Percentiles rank a stretch among this genome's conserved stretches.
Conservation (phyloP, 2,797 vertebrate genomes). For the Anas georgica region DNA sequence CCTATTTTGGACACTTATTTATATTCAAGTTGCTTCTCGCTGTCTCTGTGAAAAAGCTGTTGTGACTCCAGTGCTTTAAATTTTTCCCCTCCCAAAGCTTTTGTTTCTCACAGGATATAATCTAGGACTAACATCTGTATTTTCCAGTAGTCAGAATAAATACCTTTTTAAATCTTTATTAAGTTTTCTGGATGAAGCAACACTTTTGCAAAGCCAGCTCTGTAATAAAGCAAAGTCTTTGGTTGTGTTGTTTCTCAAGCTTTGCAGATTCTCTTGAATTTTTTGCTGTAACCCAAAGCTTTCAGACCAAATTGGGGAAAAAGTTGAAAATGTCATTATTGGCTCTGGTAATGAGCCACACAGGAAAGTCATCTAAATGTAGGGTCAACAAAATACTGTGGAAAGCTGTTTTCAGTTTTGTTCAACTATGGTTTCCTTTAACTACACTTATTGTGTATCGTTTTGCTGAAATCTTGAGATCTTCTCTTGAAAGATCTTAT, state of each 20-base stretch:
- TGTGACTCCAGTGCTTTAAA: constrained; percentile 17
- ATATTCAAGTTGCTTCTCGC: constrained; percentile 78
- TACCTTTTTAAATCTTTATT: neutral
- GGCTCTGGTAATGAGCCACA: neutral
- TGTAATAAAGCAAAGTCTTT: neutral
- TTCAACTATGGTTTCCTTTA: neutral
- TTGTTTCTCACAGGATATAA: constrained; percentile 44
- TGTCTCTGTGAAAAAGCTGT: constrained; percentile 59
- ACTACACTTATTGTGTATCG: neutral
- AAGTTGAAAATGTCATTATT: neutral
- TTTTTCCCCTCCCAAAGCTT: neutral
- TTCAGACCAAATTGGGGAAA: neutral
- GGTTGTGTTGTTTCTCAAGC: neutral
- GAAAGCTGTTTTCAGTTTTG: neutral
- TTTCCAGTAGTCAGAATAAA: constrained; percentile 25
- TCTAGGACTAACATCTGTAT: constrained; percentile 31
- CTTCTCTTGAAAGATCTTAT: neutral
- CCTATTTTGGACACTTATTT: constrained; percentile 83
- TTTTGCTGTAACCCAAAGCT: neutral
- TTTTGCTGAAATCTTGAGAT: neutral
- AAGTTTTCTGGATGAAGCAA: constrained; percentile 7
- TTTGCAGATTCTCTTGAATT: neutral
- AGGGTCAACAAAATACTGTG: neutral
- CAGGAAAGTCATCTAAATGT: neutral
- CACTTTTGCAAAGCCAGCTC: neutral